Evolutionary conservation across 2,797 vertebrate species (phyloP), one percentile per base, ranked within the genome.

Genomic region (Enteromius mattozi): DNA sequence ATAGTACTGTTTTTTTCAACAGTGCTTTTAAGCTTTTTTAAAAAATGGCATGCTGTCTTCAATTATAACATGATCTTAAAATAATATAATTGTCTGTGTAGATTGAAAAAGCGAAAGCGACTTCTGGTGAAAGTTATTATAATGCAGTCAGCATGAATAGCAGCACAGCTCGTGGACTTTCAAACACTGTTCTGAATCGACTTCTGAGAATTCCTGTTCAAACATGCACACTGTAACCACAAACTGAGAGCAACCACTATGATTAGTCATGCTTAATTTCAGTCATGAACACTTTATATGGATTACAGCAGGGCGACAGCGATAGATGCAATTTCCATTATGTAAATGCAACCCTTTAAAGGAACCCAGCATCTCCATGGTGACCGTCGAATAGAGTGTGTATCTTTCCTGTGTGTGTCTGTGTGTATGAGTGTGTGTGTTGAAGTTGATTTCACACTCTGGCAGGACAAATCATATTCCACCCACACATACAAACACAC

Each of bases 401-500:
- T 51, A n/a, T 83, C 54, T 88, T 77, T 83, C 63, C 68, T 61
- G 33, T 71, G 82, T 75, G 69, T 75, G 7, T 56, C 51, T 84
- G n/a, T 12, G 54, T 56, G 7, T 56, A 8, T 56, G 21, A 35
- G 68, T 75, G 12, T 78, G 74, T 83, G 68, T 86, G 56, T 24
- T 80, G 17, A 40, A 77, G 54, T 59, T 76, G 82, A 87, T 86
- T 89, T 89, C 86, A 89, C 82, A 86, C 84, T 76, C 70, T 63
- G 79, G 69, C 85, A 86, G 86, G 82, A 89, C 84, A 87, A 89
- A 86, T 86, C 82, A 85, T 70, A 87, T 86, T 84, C 86, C 80
- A 79, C 83, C 77, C 86, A 83, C 87, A 71, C 77, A 13, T 13
- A 42, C 68, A 83, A 33, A 75, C 68, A 85, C n/a, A n/a, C n/a